Evolutionary conservation across 2,113 vertebrate genomes (phyloP), one percentile per base, ranked within the genome.

Genomic region (Salvelinus fontinalis): DNA sequence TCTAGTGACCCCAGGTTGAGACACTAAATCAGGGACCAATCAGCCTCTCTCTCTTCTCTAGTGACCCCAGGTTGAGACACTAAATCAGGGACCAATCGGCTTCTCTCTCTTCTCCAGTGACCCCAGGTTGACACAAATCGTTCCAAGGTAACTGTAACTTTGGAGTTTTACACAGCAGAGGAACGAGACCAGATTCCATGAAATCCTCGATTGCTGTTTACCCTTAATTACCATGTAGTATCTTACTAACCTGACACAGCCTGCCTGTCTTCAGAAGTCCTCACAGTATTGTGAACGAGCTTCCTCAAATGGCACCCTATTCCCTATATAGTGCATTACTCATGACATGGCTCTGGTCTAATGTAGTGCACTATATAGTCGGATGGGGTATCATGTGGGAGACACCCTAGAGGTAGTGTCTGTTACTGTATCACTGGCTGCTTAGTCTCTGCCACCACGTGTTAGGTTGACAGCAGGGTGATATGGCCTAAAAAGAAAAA

Each of bases 391-490:
- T 16, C 16, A 16, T 14, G 16, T 2, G 13, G 49, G 14, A 54
- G 12, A 1, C 2, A 51, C 0, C 11, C 13, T 51, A 51, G 13
- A 54, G 4, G 49, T 54, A 85, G 89, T 81, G 87, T 87, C 83
- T 82, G 88, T 81, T 81, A 86, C 87, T 89, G 86, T 85, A 86
- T 83, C 83, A 90, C 87, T 83, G 39, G 87, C 93, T 93, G 93
- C 88, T 93, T 82, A 84, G 82, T 92, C 90, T 89, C 87, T 84
- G 48, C 85, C 78, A 91, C 91, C 93, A 94, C 93, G 93, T 94
- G 93, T 91, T 89, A 90, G 86, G 85, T 89, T 94, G 91, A 93
- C 93, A 93, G 91, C 88, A 87, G 92, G 92, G 92, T 91, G 8
- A 44, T 11, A 44, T 11, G 9, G 9, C 39, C 39, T 44, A 44